phyloP scores from a whole-genome alignment of 2,888 invertebrate species.

The Dicyrtoma fusca region DNA sequence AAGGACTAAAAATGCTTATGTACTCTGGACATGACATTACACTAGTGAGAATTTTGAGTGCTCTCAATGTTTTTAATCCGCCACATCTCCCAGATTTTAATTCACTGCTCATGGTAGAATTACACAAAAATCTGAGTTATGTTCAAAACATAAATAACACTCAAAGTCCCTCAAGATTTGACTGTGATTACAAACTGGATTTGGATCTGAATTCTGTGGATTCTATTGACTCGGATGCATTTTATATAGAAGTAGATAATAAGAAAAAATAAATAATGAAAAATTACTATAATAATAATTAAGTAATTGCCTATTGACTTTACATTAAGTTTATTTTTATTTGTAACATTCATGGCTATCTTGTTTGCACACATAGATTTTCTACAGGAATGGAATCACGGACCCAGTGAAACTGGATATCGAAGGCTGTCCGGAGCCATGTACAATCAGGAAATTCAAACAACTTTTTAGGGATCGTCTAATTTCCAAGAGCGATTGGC shows the following conservation, averaged over 20 bases:
- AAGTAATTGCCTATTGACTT: not conserved
- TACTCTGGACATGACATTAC: slow-evolving; percentile 84
- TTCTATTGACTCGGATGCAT: not conserved
- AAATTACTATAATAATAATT: not conserved
- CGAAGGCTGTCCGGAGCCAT: slow-evolving; percentile 68
- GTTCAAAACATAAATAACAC: slow-evolving; percentile 25
- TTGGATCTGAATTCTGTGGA: not conserved
- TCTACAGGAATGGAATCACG: slow-evolving; percentile 43
- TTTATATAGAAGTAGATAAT: not conserved
- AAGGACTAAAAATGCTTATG: slow-evolving; percentile 65
- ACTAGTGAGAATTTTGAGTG: slow-evolving; percentile 72
- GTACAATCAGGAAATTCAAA: slow-evolving; percentile 67
- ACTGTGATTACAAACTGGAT: too few relatives aligned
- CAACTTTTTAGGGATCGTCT: slow-evolving; percentile 62
- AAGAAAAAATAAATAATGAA: not conserved
- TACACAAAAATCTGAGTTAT: slow-evolving; percentile 62
- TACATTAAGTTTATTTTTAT: slow-evolving; percentile 1
- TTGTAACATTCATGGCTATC: not conserved
- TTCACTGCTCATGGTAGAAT: slow-evolving; percentile 66
- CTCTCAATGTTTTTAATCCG: slow-evolving; percentile 67
- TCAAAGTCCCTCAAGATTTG: not conserved
- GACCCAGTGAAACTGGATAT: slow-evolving; percentile 67
- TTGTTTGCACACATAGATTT: too few relatives aligned
- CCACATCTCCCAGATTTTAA: slow-evolving; percentile 58
- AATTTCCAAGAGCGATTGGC: not conserved